Evolutionary conservation across 2,113 vertebrate genomes (phyloP), one percentile per base, ranked within the genome.

Genomic region (Cyphomyrus plagiostoma): DNA sequence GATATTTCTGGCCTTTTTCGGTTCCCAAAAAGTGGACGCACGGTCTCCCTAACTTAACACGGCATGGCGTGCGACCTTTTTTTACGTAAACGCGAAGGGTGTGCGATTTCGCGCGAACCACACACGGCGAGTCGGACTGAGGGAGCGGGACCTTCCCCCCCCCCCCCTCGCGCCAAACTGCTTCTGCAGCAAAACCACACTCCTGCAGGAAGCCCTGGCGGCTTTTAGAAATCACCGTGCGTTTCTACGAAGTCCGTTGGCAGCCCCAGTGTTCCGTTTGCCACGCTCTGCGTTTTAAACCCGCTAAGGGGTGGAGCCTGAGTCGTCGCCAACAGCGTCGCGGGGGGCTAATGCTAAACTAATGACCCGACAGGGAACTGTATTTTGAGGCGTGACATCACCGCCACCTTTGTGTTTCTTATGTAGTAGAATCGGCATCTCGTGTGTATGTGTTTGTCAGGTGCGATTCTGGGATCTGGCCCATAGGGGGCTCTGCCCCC

Each of bases 161-260:
- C n/a, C n/a, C n/a, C n/a, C n/a, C n/a, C n/a, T 30, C 70, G 48
- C 87, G 17, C 46, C n/a, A 21, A 62, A 83, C 45, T 88, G 89
- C 88, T 90, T 91, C 89, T 89, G 91, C 87, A 89, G 92, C 89
- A 3, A 62, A 56, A 35, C 91, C 92, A 52, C 93, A 90, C 90
- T 92, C 90, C 86, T 89, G 92, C 94, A 96, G 95, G 95, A 95
- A 95, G 87, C 89, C 84, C 62, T 88, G 92, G 92, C 93, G 88
- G 91, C 92, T 89, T n/a, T 80, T 17, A 90, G 39, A 90, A 62
- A 58, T 50, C 86, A 11, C 50, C 56, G 85, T 30, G 52, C 42
- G 26, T 82, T 74, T 58, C 26, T 66, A 15, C 82, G 52, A 42
- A 84, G 13, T 17, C 4, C 11, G 53, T 48, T 62, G 80, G 82